These are phyloP conservation scores for Etheostoma perlongum DNA, from an alignment of 2,797 vertebrate genomes.

Conservation along the genomic window DNA sequence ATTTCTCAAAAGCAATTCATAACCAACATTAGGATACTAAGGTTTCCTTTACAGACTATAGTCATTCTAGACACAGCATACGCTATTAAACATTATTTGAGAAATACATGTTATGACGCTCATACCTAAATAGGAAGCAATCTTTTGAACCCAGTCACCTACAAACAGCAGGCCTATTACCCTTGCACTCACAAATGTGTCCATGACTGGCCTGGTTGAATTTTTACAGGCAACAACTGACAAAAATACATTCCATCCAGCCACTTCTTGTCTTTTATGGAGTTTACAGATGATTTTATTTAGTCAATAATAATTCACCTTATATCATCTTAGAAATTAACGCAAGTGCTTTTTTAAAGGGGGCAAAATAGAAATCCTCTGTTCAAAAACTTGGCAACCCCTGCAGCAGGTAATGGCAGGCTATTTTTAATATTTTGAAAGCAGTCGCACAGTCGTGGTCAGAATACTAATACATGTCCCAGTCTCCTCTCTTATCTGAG, in stretches of 20 bases:
- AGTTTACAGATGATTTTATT: slow-evolving; percentile 28
- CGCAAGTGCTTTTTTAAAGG: slow-evolving; percentile 46
- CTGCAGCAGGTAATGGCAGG: slow-evolving; percentile 14
- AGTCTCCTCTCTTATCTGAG: slow-evolving; percentile 22
- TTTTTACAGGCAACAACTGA: slow-evolving; percentile 13
- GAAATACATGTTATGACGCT: background rate
- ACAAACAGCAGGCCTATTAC: background rate
- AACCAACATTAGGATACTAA: background rate
- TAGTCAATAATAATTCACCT: slow-evolving; percentile 31
- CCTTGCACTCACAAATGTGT: background rate
- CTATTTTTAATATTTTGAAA: slow-evolving; percentile 48
- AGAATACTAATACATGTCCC: slow-evolving; percentile 50
- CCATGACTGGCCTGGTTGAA: background rate
- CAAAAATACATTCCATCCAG: slow-evolving; percentile 1
- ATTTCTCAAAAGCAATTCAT: background rate
- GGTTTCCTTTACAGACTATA: background rate
- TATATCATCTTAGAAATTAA: slow-evolving; percentile 42
- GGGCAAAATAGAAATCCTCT: slow-evolving; percentile 33
- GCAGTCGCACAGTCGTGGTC: background rate
- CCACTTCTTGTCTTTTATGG: slow-evolving; percentile 20
- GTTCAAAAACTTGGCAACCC: slow-evolving; percentile 45
- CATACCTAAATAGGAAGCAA: background rate
- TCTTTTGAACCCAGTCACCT: background rate
- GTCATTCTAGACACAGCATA: background rate
- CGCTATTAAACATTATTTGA: background rate